Conservation (phyloP, 2,113 vertebrate genomes). For the Scalopus aquaticus region DNA sequence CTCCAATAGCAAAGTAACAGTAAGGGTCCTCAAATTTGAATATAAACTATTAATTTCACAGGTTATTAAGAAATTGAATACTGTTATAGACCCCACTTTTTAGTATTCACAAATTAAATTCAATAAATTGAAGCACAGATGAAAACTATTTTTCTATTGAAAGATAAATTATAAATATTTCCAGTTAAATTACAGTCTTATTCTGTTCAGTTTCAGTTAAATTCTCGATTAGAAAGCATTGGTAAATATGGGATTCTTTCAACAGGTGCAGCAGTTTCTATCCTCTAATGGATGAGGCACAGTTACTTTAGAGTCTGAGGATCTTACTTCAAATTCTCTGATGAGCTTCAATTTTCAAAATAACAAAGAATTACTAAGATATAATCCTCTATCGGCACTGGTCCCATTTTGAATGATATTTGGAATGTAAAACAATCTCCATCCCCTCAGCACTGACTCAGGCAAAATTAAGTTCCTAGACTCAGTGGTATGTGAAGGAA, state of each 20-base stretch:
- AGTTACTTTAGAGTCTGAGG: background rate
- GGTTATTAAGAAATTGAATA: constrained; percentile 37
- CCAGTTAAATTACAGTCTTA: background rate
- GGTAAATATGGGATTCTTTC: background rate
- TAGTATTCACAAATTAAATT: constrained; percentile 40
- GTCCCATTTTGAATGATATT: background rate
- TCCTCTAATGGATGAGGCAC: background rate
- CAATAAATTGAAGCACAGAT: constrained; percentile 28
- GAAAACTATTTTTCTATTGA: constrained; percentile 33
- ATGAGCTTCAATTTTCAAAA: constrained; percentile 9
- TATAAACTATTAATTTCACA: constrained; percentile 13
- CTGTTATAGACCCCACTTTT: background rate
- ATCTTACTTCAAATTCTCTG: background rate
- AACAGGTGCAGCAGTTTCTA: background rate
- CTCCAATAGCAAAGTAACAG: constrained; percentile 30
- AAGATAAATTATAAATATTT: constrained; percentile 52
- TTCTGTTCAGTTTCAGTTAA: background rate
- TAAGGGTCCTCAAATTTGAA: constrained; percentile 31
- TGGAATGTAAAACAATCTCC: constrained; percentile 8
- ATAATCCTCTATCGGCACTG: background rate
- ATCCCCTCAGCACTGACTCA: background rate
- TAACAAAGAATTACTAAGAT: background rate
- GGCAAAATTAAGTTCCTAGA: background rate
- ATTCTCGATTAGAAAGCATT: background rate
- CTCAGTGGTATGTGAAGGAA: background rate